Conservation (phyloP, 2,113 vertebrate genomes). For the Ammodytes marinus region DNA sequence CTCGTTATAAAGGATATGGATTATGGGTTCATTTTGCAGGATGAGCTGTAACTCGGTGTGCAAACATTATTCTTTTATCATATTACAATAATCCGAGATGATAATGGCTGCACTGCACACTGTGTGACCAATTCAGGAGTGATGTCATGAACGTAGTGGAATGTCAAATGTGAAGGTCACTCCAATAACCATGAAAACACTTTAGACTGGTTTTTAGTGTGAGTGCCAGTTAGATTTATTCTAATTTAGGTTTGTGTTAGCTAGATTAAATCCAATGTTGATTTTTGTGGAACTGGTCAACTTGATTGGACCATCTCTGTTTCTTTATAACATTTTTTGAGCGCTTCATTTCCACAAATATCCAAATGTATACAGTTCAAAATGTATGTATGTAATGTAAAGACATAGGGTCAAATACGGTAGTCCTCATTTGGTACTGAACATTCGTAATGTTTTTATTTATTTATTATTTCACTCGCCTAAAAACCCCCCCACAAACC, state of each 20-base stretch:
- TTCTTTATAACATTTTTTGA: not conserved
- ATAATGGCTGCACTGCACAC: not conserved
- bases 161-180: not conserved
- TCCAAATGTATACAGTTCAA: not conserved
- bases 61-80: constrained; percentile 43
- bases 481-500: constrained; percentile 18
- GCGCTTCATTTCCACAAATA: not conserved
- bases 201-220: not conserved
- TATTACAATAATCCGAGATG: constrained; percentile 32
- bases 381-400: too few species aligned
- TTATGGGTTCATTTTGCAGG: constrained; percentile 9
- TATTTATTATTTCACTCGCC: constrained; percentile 8
- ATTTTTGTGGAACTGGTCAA: not conserved
- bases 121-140: constrained; percentile 17
- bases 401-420: too few species aligned
- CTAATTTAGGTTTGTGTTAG: too few species aligned
- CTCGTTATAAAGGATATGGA: constrained; percentile 17
- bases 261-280: not conserved
- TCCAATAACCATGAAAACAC: not conserved
- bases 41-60: constrained; percentile 19
- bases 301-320: not conserved
- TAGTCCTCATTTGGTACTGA: not conserved
- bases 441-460: constrained; percentile 1
- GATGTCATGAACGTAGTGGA: not conserved
- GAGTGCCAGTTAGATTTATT: not conserved